These are phyloP conservation scores for Larimichthys crocea DNA, from an alignment of 2,113 vertebrate species.

Conservation along the genomic window DNA sequence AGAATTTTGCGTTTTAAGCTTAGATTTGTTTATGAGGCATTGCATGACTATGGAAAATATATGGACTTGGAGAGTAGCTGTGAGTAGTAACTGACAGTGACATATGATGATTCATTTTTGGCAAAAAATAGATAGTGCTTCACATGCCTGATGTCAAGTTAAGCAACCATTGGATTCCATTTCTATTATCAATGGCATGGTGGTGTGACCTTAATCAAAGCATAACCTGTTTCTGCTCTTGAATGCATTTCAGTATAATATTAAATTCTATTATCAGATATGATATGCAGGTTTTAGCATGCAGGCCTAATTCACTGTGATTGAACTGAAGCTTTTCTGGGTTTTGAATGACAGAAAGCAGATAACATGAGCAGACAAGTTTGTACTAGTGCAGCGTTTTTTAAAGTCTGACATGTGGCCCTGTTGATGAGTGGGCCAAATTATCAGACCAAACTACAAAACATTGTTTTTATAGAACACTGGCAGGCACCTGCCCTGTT, in stretches of 20 bases:
- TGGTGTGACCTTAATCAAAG: background rate
- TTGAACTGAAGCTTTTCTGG: conserved; percentile 9
- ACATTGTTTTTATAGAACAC: background rate
- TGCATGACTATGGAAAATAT: background rate
- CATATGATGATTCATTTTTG: background rate
- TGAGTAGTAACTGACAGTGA: background rate
- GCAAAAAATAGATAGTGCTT: background rate
- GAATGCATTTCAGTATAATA: background rate
- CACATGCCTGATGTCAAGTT: background rate
- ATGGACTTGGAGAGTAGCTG: background rate
- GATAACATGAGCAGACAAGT: background rate
- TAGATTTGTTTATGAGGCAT: background rate
- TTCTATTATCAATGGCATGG: background rate
- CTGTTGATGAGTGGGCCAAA: background rate
- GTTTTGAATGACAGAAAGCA: conserved; percentile 18
- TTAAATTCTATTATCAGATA: conserved; percentile 3
- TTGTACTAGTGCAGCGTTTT: background rate
- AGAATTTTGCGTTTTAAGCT: background rate
- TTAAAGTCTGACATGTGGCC: background rate
- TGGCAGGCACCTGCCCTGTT: background rate
- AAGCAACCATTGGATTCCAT: background rate
- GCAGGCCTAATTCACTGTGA: conserved; percentile 1
- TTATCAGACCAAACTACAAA: background rate
- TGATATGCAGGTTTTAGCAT: conserved; percentile 15
- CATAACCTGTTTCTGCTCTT: background rate